phyloP scores from a whole-genome alignment of 2,888 invertebrate genomes.

The Drosophila yooni region DNA sequence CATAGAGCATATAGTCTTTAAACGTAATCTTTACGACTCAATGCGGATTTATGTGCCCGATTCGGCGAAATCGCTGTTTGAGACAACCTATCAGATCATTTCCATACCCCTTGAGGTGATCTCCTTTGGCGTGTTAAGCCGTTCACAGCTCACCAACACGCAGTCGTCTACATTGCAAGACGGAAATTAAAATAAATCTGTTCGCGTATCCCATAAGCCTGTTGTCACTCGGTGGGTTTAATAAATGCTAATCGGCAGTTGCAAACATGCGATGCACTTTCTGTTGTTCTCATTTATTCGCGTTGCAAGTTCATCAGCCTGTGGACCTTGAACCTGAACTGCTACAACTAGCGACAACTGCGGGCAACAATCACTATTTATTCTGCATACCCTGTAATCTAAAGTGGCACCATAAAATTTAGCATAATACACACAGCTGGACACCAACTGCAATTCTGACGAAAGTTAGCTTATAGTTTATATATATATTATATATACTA shows the following conservation, averaged over 20 bases:
- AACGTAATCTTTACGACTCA: background rate
- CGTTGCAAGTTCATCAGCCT: conserved; percentile 27
- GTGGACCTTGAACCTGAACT: conserved; percentile 24
- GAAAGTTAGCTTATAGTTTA: background rate
- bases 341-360: background rate
- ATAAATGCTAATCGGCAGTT: conserved; percentile 1
- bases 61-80: background rate
- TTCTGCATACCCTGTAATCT: conserved; percentile 14
- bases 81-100: background rate
- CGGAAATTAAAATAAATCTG: background rate
- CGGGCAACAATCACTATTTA: conserved; percentile 14
- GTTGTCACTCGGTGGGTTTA: conserved; percentile 7
- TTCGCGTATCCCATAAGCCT: background rate
- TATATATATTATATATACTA: too few species aligned
- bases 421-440: background rate
- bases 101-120: background rate
- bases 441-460: background rate
- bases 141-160: background rate
- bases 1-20: background rate
- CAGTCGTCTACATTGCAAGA: background rate
- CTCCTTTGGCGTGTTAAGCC: background rate
- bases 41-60: background rate
- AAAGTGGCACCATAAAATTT: background rate
- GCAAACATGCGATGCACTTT: conserved; percentile 11
- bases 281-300: conserved; percentile 12